Conservation (phyloP, 64 coral and sea anemone genomes). For the Astreopora myriophthalma region DNA sequence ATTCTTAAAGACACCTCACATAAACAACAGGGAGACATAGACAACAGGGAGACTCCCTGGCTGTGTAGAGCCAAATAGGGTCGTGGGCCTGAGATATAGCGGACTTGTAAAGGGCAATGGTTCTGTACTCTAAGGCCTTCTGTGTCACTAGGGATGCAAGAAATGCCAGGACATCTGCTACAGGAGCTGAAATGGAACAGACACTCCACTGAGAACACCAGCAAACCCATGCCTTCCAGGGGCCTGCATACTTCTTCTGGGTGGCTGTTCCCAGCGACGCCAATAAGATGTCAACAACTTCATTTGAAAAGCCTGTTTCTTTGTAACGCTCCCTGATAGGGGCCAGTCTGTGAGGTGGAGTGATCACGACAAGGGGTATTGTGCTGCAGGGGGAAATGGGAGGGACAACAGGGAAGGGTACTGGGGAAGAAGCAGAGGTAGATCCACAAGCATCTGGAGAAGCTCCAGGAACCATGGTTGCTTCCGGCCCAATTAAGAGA, state of each 20-base stretch:
- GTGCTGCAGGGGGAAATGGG: conserved; percentile 9
- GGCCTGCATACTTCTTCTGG: no score
- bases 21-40: no score
- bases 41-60: background rate
- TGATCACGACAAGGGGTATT: background rate
- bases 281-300: background rate
- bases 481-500: conserved; percentile 37
- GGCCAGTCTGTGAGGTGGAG: background rate
- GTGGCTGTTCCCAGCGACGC: no score
- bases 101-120: conserved; percentile 8
- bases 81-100: background rate
- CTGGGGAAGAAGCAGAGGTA: conserved; percentile 25
- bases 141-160: background rate
- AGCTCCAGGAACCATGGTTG: conserved; percentile 40
- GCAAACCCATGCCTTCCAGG: background rate
- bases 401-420: background rate
- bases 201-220: background rate
- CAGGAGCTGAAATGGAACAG: no score
- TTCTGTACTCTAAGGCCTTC: background rate
- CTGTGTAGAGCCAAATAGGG: conserved; percentile 6
- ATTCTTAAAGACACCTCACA: no score
- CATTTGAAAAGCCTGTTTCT: background rate
- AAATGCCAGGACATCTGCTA: no score
- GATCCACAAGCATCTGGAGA: conserved; percentile 18
- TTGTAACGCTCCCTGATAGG: background rate